A percentile compares a stretch with the other conserved stretches of the same genome.
Evolutionary conservation across 2,113 vertebrate genomes (phyloP).

Genomic region (Lepidothrix coronata): DNA sequence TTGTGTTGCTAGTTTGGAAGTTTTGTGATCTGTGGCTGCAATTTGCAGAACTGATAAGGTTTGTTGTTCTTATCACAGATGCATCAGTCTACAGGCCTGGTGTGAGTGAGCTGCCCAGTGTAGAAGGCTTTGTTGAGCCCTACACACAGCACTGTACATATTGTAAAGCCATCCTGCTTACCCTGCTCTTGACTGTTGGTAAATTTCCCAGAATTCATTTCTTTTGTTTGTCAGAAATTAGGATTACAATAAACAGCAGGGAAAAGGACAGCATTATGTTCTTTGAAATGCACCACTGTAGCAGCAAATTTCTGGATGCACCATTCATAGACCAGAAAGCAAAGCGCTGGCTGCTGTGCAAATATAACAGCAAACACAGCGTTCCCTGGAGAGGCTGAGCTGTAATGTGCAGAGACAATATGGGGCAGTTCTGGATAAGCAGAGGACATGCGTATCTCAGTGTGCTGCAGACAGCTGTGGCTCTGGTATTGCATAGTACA

Average conservation of each 20-base stretch:
- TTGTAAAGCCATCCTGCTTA: background rate
- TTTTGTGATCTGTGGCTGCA: background rate
- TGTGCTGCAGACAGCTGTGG: background rate
- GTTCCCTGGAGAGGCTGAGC: background rate
- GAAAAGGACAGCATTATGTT: background rate
- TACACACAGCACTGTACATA: background rate
- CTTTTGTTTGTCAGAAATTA: slow-evolving; percentile 38
- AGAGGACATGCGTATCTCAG: background rate
- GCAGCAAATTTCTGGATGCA: slow-evolving; percentile 15
- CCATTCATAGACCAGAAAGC: slow-evolving; percentile 23
- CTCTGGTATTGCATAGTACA: background rate
- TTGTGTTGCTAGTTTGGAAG: background rate
- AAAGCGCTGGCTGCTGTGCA: background rate
- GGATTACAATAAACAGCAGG: background rate
- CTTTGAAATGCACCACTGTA: background rate
- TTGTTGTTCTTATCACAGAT: background rate
- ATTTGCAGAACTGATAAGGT: background rate
- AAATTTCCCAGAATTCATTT: background rate
- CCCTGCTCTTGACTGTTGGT: background rate
- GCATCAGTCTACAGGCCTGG: background rate
- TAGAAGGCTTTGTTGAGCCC: background rate
- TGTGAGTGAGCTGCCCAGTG: background rate
- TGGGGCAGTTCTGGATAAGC: background rate
- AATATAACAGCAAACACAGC: background rate
- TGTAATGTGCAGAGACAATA: background rate